These are phyloP conservation scores for Cossypha dichroa DNA, from an alignment of 2,797 vertebrate species.

Conservation along the genomic window DNA sequence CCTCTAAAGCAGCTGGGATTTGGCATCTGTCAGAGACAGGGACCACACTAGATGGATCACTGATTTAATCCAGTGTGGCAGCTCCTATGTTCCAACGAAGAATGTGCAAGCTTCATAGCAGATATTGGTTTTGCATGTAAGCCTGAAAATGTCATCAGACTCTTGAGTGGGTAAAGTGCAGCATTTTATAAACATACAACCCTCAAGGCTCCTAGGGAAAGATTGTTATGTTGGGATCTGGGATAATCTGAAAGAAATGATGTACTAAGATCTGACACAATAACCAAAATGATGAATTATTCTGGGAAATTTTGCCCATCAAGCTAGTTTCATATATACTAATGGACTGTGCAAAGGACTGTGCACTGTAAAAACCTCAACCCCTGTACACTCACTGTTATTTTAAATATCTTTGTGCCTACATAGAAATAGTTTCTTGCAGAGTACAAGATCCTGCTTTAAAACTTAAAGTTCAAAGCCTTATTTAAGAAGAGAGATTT, in stretches of 20 bases:
- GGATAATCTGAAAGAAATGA: conserved; percentile 56
- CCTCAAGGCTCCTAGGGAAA: conserved; percentile 49
- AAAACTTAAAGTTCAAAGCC: conserved; percentile 58
- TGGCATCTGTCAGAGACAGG: conserved; percentile 62
- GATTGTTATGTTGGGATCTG: conserved; percentile 45
- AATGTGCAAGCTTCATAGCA: conserved; percentile 10
- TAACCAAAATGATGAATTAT: conserved; percentile 69
- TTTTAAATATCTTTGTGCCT: conserved; percentile 42
- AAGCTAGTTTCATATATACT: conserved; percentile 55
- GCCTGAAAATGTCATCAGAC: conserved; percentile 49
- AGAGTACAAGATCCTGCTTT: conserved; percentile 39
- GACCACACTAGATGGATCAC: conserved; percentile 40
- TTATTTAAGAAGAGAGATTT: conserved; percentile 64
- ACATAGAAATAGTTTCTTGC: conserved; percentile 33
- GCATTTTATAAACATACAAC: conserved; percentile 63
- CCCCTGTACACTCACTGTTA: neutral
- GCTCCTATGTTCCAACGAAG: conserved; percentile 39
- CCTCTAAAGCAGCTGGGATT: conserved; percentile 44
- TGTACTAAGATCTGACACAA: conserved; percentile 60
- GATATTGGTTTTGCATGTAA: conserved; percentile 49
- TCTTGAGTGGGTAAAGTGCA: conserved; percentile 62
- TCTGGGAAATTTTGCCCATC: conserved; percentile 62
- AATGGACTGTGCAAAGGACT: conserved; percentile 44
- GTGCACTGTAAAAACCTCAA: neutral
- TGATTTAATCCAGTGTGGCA: conserved; percentile 68